Evolutionary conservation across 2,797 vertebrate genomes (phyloP).

Genomic region (Notolabrus celidotus): DNA sequence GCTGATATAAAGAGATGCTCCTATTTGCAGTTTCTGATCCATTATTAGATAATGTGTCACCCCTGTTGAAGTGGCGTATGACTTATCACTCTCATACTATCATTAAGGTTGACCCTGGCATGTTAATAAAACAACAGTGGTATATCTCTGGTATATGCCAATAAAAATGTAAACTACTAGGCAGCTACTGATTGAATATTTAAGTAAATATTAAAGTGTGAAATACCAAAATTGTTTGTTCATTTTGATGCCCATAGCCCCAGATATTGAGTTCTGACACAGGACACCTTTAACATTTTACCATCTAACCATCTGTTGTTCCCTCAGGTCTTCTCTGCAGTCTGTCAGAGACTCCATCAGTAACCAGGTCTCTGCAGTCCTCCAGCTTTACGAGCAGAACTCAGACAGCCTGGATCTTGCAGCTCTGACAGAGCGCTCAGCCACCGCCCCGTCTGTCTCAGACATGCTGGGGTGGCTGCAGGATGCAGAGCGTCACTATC

Average conservation of each 20-base stretch:
- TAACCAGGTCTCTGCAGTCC: conserved; percentile 77
- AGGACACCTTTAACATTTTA: background rate
- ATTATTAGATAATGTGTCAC: background rate
- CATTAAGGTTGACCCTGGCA: too few species aligned
- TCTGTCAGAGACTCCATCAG: conserved; percentile 82
- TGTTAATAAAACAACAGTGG: too few species aligned
- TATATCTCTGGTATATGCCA: too few species aligned
- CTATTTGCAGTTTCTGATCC: background rate
- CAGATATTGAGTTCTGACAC: background rate
- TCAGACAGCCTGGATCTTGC: conserved; percentile 68
- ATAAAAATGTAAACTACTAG: too few species aligned
- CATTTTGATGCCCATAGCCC: background rate
- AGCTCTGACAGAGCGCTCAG: conserved; percentile 74
- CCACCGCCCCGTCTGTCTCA: conserved; percentile 84
- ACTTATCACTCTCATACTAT: too few species aligned
- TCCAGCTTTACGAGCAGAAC: conserved; percentile 84
- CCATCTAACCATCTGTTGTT: background rate
- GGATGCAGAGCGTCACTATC: conserved; percentile 89
- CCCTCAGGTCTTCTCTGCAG: conserved; percentile 83
- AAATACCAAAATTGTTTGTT: background rate
- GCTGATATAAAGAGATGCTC: too few species aligned
- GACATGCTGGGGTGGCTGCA: conserved; percentile 93
- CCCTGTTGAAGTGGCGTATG: too few species aligned
- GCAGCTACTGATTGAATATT: too few species aligned
- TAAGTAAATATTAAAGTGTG: too few species aligned